Conservation (phyloP, 1,140 invertebrate species). For the Acromyrmex heyeri region DNA sequence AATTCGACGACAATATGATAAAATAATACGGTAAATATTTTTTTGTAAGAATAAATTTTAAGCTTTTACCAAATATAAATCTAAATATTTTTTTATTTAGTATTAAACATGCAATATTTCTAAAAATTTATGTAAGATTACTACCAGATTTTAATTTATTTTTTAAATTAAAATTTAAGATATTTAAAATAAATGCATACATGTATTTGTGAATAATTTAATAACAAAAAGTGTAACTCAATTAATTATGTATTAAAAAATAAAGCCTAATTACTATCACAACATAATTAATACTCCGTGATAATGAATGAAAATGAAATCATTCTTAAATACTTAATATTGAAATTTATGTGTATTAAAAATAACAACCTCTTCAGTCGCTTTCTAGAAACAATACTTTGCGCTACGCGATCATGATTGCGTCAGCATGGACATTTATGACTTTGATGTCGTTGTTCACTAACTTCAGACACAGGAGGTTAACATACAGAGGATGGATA, state of each 20-base stretch:
- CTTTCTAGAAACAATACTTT: neutral
- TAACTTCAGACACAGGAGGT: conserved; percentile 13
- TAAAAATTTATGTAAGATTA: too few relatives aligned
- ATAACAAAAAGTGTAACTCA: too few relatives aligned
- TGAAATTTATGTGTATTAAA: neutral
- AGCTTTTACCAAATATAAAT: neutral
- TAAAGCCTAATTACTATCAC: too few relatives aligned
- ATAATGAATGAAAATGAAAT: too few relatives aligned
- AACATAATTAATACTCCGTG: too few relatives aligned
- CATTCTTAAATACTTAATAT: neutral
- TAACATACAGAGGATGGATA: conserved; percentile 51
- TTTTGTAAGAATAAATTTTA: neutral
- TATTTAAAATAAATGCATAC: too few relatives aligned
- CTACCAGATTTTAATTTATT: too few relatives aligned
- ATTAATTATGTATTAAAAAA: too few relatives aligned
- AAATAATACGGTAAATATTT: conserved; percentile 61
- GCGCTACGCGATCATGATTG: conserved; percentile 4
- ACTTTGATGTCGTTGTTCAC: neutral
- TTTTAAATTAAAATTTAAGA: too few relatives aligned
- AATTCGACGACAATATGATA: conserved; percentile 66
- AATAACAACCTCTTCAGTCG: conserved; percentile 16
- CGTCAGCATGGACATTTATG: neutral
- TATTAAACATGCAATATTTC: neutral
- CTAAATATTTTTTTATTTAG: neutral
- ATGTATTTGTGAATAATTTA: too few relatives aligned